Evolutionary conservation across 1,140 invertebrate species (phyloP).

Genomic region (Argopecten irradians): DNA sequence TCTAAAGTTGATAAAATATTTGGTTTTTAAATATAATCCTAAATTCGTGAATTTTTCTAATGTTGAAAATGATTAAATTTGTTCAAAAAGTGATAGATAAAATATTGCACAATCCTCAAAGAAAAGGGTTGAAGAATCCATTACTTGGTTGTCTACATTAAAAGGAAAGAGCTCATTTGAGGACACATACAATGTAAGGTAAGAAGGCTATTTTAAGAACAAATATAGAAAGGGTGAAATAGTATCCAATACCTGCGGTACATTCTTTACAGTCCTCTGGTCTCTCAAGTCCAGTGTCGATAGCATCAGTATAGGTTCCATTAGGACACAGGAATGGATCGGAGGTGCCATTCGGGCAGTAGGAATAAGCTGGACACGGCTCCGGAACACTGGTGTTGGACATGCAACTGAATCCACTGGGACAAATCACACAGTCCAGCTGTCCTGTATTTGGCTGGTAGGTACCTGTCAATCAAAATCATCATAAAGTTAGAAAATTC

Average conservation of each 20-base stretch:
- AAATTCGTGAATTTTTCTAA: too few species aligned
- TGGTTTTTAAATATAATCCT: too few species aligned
- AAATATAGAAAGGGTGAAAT: background rate
- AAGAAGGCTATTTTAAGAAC: background rate
- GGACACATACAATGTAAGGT: too few species aligned
- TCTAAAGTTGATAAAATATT: too few species aligned
- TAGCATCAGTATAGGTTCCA: slow-evolving; percentile 66
- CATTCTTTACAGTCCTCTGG: slow-evolving; percentile 64
- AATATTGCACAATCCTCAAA: too few species aligned
- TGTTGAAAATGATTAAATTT: too few species aligned
- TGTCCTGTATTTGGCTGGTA: slow-evolving; percentile 64
- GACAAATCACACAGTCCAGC: slow-evolving; percentile 63
- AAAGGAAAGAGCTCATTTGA: too few species aligned
- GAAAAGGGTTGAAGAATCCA: too few species aligned
- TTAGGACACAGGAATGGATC: slow-evolving; percentile 66
- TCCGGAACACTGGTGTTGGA: slow-evolving; percentile 64
- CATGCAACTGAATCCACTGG: slow-evolving; percentile 66
- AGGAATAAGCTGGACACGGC: slow-evolving; percentile 67
- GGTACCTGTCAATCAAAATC: slow-evolving; percentile 55
- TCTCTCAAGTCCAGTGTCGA: slow-evolving; percentile 55
- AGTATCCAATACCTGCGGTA: slow-evolving; percentile 68
- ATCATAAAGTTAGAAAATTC: too few species aligned
- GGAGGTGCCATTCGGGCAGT: slow-evolving; percentile 67
- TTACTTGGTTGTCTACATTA: too few species aligned
- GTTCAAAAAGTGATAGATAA: too few species aligned